These are phyloP conservation scores for Schlechtendalia chinensis DNA, from an alignment of 1,140 invertebrate species.

Conservation along the genomic window DNA sequence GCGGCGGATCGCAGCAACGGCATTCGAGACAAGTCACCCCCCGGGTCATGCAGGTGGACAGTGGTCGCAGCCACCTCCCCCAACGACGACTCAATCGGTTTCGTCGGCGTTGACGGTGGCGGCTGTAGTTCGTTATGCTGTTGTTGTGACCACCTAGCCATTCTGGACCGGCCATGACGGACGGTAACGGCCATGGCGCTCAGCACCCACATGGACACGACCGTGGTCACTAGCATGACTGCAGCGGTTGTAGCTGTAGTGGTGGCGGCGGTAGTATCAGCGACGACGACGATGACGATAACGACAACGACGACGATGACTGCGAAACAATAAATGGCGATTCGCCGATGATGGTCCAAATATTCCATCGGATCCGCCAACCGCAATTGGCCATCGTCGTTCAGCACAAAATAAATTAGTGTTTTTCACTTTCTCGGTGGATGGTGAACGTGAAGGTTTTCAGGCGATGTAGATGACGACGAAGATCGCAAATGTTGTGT, in stretches of 20 bases:
- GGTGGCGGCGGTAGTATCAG: neutral
- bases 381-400: conserved; percentile 4
- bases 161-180: conserved; percentile 34
- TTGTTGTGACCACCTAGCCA: conserved; percentile 43
- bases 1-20: neutral
- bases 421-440: neutral
- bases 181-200: conserved; percentile 47
- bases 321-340: too few relatives aligned
- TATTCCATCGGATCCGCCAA: conserved; percentile 6
- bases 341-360: too few relatives aligned
- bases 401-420: neutral
- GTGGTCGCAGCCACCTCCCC: neutral
- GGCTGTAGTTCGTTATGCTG: conserved; percentile 17
- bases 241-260: neutral
- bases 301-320: neutral
- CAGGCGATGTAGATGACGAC: neutral
- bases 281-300: neutral
- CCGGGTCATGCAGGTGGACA: neutral
- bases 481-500: neutral
- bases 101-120: neutral
- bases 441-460: neutral
- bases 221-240: conserved; percentile 31
- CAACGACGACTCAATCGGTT: neutral
- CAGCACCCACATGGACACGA: conserved; percentile 45
- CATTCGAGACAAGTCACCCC: neutral